Percentiles rank a stretch among this genome's conserved stretches.
These are phyloP conservation scores for Indicator maculatus DNA, from an alignment of 2,113 vertebrate species.

Conservation along the genomic window DNA sequence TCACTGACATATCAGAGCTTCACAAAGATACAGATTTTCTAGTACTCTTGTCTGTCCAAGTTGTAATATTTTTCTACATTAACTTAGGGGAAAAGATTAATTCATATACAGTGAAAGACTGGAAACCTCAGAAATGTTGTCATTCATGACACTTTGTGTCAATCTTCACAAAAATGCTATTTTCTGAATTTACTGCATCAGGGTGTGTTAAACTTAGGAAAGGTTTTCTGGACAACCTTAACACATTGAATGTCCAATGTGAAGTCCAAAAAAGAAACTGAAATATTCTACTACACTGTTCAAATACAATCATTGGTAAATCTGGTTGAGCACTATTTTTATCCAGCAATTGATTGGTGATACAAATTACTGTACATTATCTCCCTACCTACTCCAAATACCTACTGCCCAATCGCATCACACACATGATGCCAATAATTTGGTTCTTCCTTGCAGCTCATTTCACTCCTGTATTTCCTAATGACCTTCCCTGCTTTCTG, in stretches of 20 bases:
- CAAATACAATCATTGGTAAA: not conserved
- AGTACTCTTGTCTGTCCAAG: not conserved
- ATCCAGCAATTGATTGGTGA: not conserved
- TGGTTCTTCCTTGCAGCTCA: not conserved
- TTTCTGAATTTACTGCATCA: not conserved
- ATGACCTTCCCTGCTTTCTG: not conserved
- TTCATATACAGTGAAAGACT: not conserved
- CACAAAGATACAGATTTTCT: not conserved
- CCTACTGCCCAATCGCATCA: not conserved
- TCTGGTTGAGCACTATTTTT: not conserved
- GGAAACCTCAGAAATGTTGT: not conserved
- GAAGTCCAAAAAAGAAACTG: not conserved
- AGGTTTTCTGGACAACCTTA: not conserved
- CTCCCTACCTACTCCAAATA: not conserved
- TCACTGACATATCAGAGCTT: not conserved
- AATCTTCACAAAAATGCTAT: not conserved
- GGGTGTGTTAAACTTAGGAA: not conserved
- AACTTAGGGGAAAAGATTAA: not conserved
- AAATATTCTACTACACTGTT: not conserved
- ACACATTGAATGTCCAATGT: not conserved
- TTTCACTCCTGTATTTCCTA: not conserved
- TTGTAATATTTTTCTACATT: not conserved
- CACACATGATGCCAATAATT: not conserved
- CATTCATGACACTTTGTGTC: not conserved
- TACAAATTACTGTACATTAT: accelerated